Conservation (phyloP, 2,113 vertebrate species). For the Anarhynchus alexandrinus region DNA sequence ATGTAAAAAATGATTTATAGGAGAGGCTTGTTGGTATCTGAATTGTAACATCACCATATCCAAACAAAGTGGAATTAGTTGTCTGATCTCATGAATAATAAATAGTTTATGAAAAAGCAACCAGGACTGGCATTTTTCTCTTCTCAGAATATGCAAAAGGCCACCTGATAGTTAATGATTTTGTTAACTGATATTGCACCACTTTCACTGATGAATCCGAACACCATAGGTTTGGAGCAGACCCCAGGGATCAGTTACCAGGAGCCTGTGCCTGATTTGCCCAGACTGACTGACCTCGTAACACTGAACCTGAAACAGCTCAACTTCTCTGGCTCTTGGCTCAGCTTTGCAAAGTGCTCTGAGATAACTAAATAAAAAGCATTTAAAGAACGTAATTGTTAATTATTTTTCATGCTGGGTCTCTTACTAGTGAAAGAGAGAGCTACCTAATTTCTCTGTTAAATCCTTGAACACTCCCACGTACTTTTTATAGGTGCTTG, state of each 20-base stretch:
- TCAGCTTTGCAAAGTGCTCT: background rate
- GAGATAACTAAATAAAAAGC: background rate
- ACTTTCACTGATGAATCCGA: background rate
- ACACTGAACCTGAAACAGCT: background rate
- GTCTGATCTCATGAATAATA: background rate
- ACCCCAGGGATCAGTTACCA: background rate
- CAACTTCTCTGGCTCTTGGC: background rate
- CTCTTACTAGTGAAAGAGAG: background rate
- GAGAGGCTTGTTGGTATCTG: background rate
- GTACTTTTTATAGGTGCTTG: accelerated
- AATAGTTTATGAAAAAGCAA: background rate
- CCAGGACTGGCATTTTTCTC: background rate
- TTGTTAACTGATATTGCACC: background rate
- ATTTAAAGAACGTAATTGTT: background rate
- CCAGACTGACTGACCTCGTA: background rate
- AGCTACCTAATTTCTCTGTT: background rate
- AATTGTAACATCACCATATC: background rate
- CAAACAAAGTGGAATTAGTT: background rate
- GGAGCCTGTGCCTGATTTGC: background rate
- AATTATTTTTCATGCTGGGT: background rate
- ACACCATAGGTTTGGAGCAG: background rate
- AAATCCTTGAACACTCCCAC: background rate
- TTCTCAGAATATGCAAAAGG: background rate
- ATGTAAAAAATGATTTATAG: background rate
- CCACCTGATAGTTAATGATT: background rate